phyloP scores from a whole-genome alignment of 2,888 invertebrate genomes.

The Drosophila suboccidentalis region DNA sequence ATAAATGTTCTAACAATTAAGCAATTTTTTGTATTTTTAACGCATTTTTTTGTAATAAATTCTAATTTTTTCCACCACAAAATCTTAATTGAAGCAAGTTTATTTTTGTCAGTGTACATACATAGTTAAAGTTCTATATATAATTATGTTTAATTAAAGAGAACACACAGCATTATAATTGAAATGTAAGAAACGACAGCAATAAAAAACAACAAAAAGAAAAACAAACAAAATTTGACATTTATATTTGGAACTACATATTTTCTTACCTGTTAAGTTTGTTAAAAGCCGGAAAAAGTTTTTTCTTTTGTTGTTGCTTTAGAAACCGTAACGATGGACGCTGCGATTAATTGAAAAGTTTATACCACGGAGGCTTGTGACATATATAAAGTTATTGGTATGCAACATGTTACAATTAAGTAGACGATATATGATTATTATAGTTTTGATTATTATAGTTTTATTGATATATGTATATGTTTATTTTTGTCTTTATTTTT shows the following conservation, averaged over 20 bases:
- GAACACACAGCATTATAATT: conserved; percentile 13
- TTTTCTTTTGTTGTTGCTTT: background rate
- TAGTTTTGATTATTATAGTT: background rate
- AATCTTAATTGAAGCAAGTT: background rate
- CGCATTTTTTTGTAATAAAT: too few species aligned
- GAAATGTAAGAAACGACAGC: conserved; percentile 3
- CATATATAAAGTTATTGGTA: background rate
- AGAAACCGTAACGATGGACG: conserved; percentile 10
- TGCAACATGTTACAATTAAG: conserved; percentile 4
- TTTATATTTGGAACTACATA: background rate
- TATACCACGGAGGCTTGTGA: background rate
- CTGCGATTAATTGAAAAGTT: background rate
- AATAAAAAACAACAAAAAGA: background rate
- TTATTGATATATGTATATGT: too few species aligned
- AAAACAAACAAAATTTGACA: conserved; percentile 2
- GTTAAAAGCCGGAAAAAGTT: background rate
- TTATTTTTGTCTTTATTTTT: background rate
- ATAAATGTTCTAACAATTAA: too few species aligned
- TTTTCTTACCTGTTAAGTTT: conserved; percentile 9
- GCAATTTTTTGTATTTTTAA: too few species aligned
- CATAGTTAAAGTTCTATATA: conserved; percentile 17
- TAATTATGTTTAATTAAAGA: conserved; percentile 4
- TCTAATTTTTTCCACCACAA: background rate
- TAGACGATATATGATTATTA: background rate
- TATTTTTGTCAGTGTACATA: background rate